phyloP scores from a whole-genome alignment of 2,888 invertebrate genomes.

The Caenorhabditis sp. region DNA sequence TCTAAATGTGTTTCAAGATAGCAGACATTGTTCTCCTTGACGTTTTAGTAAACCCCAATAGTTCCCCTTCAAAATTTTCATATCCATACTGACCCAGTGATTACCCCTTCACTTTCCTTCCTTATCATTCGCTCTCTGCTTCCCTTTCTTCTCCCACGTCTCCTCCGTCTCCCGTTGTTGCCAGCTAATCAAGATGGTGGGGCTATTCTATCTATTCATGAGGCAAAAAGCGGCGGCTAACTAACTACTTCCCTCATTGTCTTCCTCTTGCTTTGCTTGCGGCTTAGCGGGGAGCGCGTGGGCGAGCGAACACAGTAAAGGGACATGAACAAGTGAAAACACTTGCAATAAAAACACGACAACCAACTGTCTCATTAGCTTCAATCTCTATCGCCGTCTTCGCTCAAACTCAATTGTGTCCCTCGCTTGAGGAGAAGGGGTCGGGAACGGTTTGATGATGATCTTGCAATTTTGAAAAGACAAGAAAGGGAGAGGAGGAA shows the following conservation, averaged over 20 bases:
- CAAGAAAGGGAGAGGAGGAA: too few species aligned
- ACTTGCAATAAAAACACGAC: conserved; percentile 33
- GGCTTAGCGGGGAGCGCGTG: background rate
- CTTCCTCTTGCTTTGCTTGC: background rate
- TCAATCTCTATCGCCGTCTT: conserved; percentile 22
- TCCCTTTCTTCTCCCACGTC: background rate
- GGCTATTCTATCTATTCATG: background rate
- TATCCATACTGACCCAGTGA: background rate
- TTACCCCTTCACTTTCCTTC: background rate
- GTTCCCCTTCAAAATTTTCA: too few species aligned
- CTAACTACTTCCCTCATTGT: conserved; percentile 18
- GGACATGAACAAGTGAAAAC: conserved; percentile 34
- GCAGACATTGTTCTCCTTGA: too few species aligned
- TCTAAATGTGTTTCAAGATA: too few species aligned
- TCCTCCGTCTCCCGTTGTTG: background rate
- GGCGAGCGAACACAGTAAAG: conserved; percentile 6
- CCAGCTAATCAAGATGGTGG: conserved; percentile 23
- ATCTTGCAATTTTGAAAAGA: too few species aligned
- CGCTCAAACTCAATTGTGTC: background rate
- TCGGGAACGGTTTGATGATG: conserved; percentile 2
- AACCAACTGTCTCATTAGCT: conserved; percentile 42
- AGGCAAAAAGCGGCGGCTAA: conserved; percentile 1
- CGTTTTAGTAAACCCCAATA: too few species aligned
- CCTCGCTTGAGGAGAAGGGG: conserved; percentile 1
- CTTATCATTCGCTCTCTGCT: background rate